phyloP scores from a whole-genome alignment of 2,797 vertebrate genomes.

The Pipistrellus nathusii region DNA sequence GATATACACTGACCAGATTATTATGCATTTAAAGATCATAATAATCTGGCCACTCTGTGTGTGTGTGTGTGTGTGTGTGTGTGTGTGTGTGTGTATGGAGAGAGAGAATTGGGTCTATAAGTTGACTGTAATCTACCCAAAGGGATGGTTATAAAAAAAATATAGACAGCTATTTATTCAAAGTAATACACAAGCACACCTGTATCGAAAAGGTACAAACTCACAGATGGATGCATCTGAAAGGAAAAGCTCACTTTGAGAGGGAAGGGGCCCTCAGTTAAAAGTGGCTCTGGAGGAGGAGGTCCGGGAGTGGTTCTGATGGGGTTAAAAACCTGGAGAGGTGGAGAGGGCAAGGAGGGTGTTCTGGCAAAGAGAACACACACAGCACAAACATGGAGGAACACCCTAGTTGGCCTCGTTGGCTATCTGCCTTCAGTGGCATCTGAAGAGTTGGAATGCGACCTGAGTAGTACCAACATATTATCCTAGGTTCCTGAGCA shows the following conservation, averaged over 20 bases:
- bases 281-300: background rate
- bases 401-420: rapidly evolving
- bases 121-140: background rate
- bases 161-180: background rate
- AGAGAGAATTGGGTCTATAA: background rate
- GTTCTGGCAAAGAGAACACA: background rate
- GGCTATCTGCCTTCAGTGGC: background rate
- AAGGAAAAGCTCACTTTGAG: background rate
- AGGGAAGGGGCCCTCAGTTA: rapidly evolving
- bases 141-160: background rate
- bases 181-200: background rate
- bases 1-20: no score
- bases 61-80: no score
- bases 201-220: background rate
- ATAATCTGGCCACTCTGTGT: no score
- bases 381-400: no score
- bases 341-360: background rate
- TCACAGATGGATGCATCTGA: background rate
- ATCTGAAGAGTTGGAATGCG: background rate
- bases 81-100: no score
- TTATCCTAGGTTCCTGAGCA: background rate
- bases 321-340: background rate
- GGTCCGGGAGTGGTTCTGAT: background rate
- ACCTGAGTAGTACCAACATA: background rate
- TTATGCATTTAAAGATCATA: no score